Conservation (phyloP, 1,140 invertebrate genomes). For the Procambarus virginalis region DNA sequence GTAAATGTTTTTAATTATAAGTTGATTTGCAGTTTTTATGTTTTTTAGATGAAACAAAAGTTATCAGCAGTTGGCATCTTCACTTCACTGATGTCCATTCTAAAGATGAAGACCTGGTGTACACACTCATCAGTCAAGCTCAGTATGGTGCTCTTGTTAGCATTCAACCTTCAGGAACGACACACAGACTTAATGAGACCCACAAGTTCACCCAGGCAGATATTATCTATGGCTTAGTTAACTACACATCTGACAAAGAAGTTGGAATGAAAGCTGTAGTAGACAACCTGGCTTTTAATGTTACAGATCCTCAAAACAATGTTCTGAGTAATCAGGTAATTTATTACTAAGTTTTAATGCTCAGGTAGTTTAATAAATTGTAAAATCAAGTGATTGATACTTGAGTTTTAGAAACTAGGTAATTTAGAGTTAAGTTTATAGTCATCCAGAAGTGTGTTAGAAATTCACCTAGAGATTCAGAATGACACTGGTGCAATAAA, state of each 20-base stretch:
- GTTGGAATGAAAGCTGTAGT: slow-evolving; percentile 41
- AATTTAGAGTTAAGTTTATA: too few relatives aligned
- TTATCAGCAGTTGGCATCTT: slow-evolving; percentile 53
- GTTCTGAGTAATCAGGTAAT: slow-evolving; percentile 72
- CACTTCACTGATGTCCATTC: slow-evolving; percentile 68
- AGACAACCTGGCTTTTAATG: slow-evolving; percentile 70
- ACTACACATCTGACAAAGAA: slow-evolving; percentile 57
- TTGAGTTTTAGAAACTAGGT: too few relatives aligned
- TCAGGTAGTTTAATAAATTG: neutral
- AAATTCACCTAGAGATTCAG: too few relatives aligned
- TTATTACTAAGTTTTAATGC: neutral
- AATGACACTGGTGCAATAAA: too few relatives aligned
- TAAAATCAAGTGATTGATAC: too few relatives aligned
- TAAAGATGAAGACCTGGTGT: slow-evolving; percentile 59
- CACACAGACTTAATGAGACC: slow-evolving; percentile 60
- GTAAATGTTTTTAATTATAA: neutral
- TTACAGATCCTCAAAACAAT: slow-evolving; percentile 74
- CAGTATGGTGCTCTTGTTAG: slow-evolving; percentile 49
- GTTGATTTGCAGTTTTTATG: neutral
- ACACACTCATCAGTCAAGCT: slow-evolving; percentile 54
- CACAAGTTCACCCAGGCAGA: slow-evolving; percentile 66
- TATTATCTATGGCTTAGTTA: slow-evolving; percentile 45
- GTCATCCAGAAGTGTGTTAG: too few relatives aligned
- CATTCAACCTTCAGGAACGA: slow-evolving; percentile 17
- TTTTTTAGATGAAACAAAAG: slow-evolving; percentile 57